phyloP scores from a whole-genome alignment of 2,113 vertebrate genomes.

The Plectropomus leopardus region DNA sequence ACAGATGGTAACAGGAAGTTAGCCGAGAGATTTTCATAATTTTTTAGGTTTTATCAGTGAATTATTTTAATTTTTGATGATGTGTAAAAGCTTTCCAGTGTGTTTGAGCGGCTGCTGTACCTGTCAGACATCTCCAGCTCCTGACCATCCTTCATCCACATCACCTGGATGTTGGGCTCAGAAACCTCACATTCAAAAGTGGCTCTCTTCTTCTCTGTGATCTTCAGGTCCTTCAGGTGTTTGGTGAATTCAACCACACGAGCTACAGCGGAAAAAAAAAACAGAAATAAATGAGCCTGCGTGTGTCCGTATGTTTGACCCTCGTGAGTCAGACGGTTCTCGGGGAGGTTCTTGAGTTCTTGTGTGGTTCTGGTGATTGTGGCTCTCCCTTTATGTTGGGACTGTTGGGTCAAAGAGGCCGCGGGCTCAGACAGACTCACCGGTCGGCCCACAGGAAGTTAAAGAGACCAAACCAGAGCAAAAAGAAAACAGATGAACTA shows the following conservation, averaged over 20 bases:
- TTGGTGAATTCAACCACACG: slow-evolving; percentile 97
- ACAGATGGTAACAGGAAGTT: background rate
- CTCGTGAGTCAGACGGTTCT: background rate
- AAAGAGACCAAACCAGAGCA: background rate
- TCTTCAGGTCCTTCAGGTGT: slow-evolving; percentile 94
- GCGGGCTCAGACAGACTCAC: no score
- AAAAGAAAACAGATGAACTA: background rate
- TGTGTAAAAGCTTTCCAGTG: no score
- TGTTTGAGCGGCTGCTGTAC: slow-evolving; percentile 62
- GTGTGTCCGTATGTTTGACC: no score
- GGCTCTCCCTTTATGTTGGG: no score
- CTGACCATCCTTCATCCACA: slow-evolving; percentile 97
- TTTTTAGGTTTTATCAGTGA: background rate
- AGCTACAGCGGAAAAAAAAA: slow-evolving; percentile 79
- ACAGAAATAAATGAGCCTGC: background rate
- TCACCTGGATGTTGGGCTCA: slow-evolving; percentile 92
- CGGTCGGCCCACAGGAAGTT: no score
- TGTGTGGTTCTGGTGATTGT: no score
- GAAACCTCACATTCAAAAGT: slow-evolving; percentile 97
- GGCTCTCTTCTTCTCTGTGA: slow-evolving; percentile 96
- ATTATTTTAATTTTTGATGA: no score
- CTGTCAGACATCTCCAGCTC: slow-evolving; percentile 93
- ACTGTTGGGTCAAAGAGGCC: no score
- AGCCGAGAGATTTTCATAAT: no score
- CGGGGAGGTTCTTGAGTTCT: background rate